Evolutionary conservation across 2,888 invertebrate species (phyloP), one percentile per base, ranked within the genome.

Genomic region (Mythimna impura): DNA sequence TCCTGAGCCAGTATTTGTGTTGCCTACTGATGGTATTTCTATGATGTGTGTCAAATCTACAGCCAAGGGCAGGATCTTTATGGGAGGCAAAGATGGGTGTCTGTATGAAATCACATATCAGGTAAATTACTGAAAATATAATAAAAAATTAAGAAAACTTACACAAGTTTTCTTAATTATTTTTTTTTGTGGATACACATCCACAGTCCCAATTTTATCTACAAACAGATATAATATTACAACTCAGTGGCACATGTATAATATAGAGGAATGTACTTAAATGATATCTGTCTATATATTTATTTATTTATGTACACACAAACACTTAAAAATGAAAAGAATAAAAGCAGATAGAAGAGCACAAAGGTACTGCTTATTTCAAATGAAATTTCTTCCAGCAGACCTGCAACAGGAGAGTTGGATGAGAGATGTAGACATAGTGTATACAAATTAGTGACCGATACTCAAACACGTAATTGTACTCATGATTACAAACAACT

Each of bases 31-130:
- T 94, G 99, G 98, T 84, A 97, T 98, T 34, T 97, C 98, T 66
- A 98, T 99, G 89, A 97, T 98, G 87, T 97, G 98, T 73, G 98
- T 99, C 70, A 97, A 97, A 74, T 98, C 99, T 30, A 98, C 98
- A 6, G 96, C 97, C 20, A 97, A 97, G 87, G 99, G 99, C 0
- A 97, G 99, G 81, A 98, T 99, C 86, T 99, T 99, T 93, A 97
- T 99, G 92, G 99, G 99, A 30, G 99, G 99, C 34, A 98, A 98
- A 91, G 99, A 99, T 96, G 99, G 99, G 14, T 98, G 98, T 86
- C 96, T 99, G 1, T 99, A 98, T 96, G 99, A 99, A 97, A 97
- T 99, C 82, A 97, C 97, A 83, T 99, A 99, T 95, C 98, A 99
- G 97, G 99, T 85, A 80, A 40, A 43, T 36, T 52, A n/a, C 98